Base-by-base conservation (phyloP, 2,888 invertebrate species). In the Chydorus sphaericus region DNA sequence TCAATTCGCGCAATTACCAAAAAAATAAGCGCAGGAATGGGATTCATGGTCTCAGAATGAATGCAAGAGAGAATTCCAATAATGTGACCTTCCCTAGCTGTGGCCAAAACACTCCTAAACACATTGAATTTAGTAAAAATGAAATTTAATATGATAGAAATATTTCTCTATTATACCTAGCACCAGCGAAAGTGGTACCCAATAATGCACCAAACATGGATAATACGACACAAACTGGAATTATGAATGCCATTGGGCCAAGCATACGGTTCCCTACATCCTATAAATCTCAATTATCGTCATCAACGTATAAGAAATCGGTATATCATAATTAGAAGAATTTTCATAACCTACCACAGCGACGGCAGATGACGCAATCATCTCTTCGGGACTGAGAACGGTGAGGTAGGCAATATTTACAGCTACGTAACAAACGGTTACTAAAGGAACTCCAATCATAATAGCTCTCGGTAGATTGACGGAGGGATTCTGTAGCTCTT, bases 401-500 rank as follows among this genome's bases (percentile, higher is more conserved):
- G 86, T 79, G 81, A 89, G 82, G 69, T 89, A 90, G 16, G 88
- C 83, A 16, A 88, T 75, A 66, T 89, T 90, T 79, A 87, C 86
- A 63, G 82, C 77, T 26, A 88, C 81, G 66, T 89, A 90, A 10
- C 87, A 75, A 0, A 78, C 69, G 0, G 87, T 88, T 28, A 89
- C 85, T 6, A 85, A 70, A 0, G 89, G 89, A 0, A 90, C 83
- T 0, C 84, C 87, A 53, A 89, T 83, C 10, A 81, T 73, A 62
- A 89, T 86, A 62, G 87, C 84, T 38, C 82, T 73, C 0, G 85
- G 83, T 28, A 90, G 82, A 68, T 89, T 89, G 55, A 62, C 83
- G 72, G 82, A 91, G 59, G 97, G 98, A 73, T 96, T 91, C 72
- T 93, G 87, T 63, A 98, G 86, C 76, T 98, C 97, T 74, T 98